phyloP scores from a whole-genome alignment of 2,797 vertebrate genomes.

The Parauchenoglanis punctatus region DNA sequence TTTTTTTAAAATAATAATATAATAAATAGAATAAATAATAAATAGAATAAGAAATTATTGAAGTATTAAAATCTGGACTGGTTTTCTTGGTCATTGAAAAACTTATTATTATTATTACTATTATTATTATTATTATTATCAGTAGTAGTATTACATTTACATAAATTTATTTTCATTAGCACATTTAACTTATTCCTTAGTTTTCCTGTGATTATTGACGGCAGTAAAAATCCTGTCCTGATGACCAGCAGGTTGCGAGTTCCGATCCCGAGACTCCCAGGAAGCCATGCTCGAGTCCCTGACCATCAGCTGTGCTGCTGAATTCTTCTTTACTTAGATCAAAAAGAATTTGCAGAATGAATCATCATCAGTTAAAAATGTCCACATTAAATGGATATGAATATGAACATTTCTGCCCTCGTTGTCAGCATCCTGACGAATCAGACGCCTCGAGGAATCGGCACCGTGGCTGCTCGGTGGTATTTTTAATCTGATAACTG shows the following conservation, averaged over 20 bases:
- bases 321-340: not conserved
- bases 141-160: not conserved
- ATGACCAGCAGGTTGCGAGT: not conserved
- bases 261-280: not conserved
- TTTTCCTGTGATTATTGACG: not conserved
- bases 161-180: not conserved
- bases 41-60: not conserved
- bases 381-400: not conserved
- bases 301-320: not conserved
- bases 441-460: not conserved
- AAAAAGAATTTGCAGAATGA: not conserved
- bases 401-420: not conserved
- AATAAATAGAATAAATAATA: not conserved
- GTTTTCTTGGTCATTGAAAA: not conserved
- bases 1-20: not conserved
- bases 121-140: not conserved
- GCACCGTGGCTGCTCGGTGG: not conserved
- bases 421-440: slow-evolving; percentile 8
- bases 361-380: not conserved
- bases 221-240: not conserved
- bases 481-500: slow-evolving; percentile 26
- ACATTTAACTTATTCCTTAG: not conserved
- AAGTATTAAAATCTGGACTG: not conserved
- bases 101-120: not conserved
- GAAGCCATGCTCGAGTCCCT: not conserved